phyloP scores from a whole-genome alignment of 2,888 invertebrate species.

The Epinotia brunnichana region DNA sequence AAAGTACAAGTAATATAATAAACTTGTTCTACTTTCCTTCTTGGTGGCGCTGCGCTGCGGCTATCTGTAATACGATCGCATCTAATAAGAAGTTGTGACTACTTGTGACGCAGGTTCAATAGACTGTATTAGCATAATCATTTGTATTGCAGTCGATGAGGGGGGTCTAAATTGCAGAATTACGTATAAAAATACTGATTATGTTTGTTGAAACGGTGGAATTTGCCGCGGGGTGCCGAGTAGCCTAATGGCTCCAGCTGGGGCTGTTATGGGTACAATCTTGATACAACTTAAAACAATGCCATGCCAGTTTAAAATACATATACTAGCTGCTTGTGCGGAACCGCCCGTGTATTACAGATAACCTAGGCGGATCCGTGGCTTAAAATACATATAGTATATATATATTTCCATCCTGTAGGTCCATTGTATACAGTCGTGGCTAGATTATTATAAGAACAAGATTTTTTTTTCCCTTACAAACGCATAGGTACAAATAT shows the following conservation, averaged over 20 bases:
- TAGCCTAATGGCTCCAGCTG: constrained; percentile 18
- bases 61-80: constrained; percentile 70
- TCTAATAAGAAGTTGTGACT: constrained; percentile 67
- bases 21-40: constrained; percentile 39
- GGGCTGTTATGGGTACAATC: background rate
- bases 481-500: too few species aligned
- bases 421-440: too few species aligned
- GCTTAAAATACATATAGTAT: too few species aligned
- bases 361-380: too few species aligned
- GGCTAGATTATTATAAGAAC: too few species aligned
- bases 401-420: too few species aligned
- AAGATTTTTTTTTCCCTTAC: too few species aligned
- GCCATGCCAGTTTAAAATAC: too few species aligned
- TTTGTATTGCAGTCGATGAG: constrained; percentile 59
- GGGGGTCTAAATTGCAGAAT: constrained; percentile 50
- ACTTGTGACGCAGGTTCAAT: constrained; percentile 68
- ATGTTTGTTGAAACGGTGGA: constrained; percentile 20
- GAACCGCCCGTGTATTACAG: too few species aligned
- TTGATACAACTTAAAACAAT: background rate
- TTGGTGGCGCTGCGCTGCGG: constrained; percentile 38
- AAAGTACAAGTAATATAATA: constrained; percentile 40
- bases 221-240: constrained; percentile 26
- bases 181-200: constrained; percentile 38
- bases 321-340: too few species aligned
- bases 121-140: constrained; percentile 66